These are phyloP conservation scores for Steatornis caripensis DNA, from an alignment of 2,113 vertebrate genomes.

Conservation along the genomic window DNA sequence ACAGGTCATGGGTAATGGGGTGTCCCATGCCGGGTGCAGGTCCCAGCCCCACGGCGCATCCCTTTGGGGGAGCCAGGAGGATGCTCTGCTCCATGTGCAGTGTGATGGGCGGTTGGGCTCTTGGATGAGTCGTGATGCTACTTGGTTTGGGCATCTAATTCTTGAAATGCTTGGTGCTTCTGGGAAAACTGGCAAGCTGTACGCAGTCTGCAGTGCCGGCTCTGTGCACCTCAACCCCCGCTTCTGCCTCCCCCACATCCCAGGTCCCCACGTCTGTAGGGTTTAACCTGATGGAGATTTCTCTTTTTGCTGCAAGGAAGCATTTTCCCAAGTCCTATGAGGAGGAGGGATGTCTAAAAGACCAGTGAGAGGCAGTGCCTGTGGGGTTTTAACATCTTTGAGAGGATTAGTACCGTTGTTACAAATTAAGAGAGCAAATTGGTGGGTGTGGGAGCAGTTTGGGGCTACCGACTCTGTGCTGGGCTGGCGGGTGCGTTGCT, in stretches of 20 bases:
- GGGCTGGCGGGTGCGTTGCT: background rate
- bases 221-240: background rate
- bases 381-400: background rate
- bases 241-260: background rate
- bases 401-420: background rate
- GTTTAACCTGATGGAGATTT: background rate
- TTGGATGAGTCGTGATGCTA: background rate
- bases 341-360: background rate
- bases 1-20: background rate
- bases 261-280: background rate
- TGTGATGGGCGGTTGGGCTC: fast-evolving
- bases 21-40: background rate
- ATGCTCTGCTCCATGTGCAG: background rate
- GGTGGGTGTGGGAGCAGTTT: background rate
- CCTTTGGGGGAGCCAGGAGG: background rate
- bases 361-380: background rate
- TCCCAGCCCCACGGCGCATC: fast-evolving
- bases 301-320: background rate
- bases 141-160: background rate
- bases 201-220: background rate
- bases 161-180: background rate
- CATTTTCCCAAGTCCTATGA: background rate
- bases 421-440: background rate
- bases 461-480: background rate
- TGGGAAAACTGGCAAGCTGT: background rate